Base-by-base conservation (phyloP, 1,140 invertebrate genomes). In the Drosophila lacteicornis region DNA sequence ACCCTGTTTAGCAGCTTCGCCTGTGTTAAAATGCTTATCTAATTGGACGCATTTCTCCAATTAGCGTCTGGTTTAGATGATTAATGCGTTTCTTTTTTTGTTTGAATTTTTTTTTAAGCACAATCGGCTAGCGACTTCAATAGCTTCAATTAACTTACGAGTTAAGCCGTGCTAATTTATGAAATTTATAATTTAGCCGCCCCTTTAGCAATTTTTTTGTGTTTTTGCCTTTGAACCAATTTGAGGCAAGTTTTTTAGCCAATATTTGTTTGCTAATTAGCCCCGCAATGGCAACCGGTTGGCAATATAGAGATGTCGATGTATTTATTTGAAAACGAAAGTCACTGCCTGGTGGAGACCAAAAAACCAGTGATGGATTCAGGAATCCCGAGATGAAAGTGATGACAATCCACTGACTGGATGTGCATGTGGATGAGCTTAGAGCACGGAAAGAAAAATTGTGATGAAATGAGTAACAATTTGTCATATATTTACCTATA, bases 191-290 rank as follows among this genome's bases (percentile, higher is more conserved):
- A 59, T 59, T 59, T 43, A 59, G 15, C 33, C 38, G n/a, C 30
- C 27, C 11, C 33, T 17, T 22, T 55, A 17, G 22, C 9, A 8
- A 11, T 19, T 55, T 55, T 55, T 13, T n/a, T 19, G 8, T 43
- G 33, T 1, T 69, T 55, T 65, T 13, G 12, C 12, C 17, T 36
- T 51, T 17, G 9, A 43, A 17, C 33, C 33, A 30, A 58, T 59
- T 67, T 27, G 17, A 68, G 50, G 5, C n/a, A 9, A 47, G 56
- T 17, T 33, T 59, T 42, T 70, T 70, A 27, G 30, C 46, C 74
- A 61, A 76, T 69, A 77, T 77, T 77, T 77, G 63, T 30, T 53
- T 49, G 75, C 74, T 68, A 77, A 77, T 77, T 69, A 56, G 56
- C 30, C 40, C 38, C 33, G 56, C 63, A 77, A 57, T 49, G 42